A percentile compares a stretch with the other conserved stretches of the same genome.
Conservation (phyloP, 2,888 invertebrate species). For the Deilephila porcellus region DNA sequence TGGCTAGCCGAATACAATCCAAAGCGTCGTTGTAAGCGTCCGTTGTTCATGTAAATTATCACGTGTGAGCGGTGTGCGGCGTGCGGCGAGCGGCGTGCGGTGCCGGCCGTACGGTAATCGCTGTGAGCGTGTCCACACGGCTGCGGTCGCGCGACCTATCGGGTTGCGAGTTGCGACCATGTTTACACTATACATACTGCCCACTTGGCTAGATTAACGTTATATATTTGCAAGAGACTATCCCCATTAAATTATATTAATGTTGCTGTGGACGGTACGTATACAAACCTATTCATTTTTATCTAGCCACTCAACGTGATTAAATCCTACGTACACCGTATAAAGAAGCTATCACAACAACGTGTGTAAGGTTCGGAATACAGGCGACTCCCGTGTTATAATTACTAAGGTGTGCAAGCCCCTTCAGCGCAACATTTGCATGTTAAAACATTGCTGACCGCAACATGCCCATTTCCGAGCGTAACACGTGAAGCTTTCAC, state of each 20-base stretch:
- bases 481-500: conserved; percentile 55
- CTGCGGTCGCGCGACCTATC: conserved; percentile 67
- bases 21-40: conserved; percentile 63
- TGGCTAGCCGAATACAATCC: conserved; percentile 68
- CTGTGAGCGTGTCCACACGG: conserved; percentile 51
- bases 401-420: conserved; percentile 39
- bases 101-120: conserved; percentile 55
- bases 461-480: conserved; percentile 71
- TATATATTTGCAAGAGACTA: conserved; percentile 19
- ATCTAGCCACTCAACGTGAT: conserved; percentile 15
- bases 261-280: not conserved
- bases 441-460: conserved; percentile 70
- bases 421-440: conserved; percentile 54
- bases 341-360: conserved; percentile 17
- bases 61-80: conserved; percentile 58
- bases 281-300: conserved; percentile 3
- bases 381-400: conserved; percentile 34
- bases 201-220: conserved; percentile 40
- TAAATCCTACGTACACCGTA: not conserved
- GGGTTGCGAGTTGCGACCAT: conserved; percentile 49
- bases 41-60: conserved; percentile 75
- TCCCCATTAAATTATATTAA: conserved; percentile 19
- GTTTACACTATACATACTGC: conserved; percentile 50
- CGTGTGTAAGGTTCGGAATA: not conserved
- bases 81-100: conserved; percentile 42